Base-by-base conservation (phyloP, 2,113 vertebrate genomes). In the Gopherus flavomarginatus region DNA sequence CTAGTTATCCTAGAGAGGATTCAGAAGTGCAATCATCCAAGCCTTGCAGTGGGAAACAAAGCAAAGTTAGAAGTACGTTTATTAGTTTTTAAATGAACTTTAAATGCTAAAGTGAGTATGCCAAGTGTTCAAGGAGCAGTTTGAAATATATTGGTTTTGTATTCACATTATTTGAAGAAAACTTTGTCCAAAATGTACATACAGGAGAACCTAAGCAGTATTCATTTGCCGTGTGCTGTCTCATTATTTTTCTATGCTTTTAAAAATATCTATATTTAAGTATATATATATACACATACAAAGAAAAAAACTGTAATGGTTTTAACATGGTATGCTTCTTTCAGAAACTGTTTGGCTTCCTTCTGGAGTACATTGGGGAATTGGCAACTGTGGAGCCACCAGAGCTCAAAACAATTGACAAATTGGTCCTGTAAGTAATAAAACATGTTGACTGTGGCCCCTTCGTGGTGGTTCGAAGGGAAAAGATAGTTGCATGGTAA, bases 1-100 rank as follows among this genome's bases (percentile, higher is more conserved):
- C 98, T 98, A 82, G 83, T 98, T 97, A 98, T 99, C 86, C n/a
- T 99, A 96, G 99, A 99, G 90, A 98, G 99, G 79, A 99, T 99
- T 88, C 98, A 98, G 96, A 99, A 99, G 65, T 99, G 99, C 97
- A 99, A 99, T 97, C 99, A 99, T 83, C 99, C 99, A 1, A 99
- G 99, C 95, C 98, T 99, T 65, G 99, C 99, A 52, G 98, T 89
- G 3, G 99, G 99, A 87, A 99, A 99, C 97, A 99, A 99, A 95
- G 97, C 98, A 2, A 99, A 99, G 86, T 92, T 99, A 83, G 98
- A 99, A 97, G 99, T 99, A 95, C 2, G 98, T 27, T 87, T 49
- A 49, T 49, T 27, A 54, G 31, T n/a, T 77, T 89, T 91, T 62
- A 92, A 89, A 78, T 87, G 31, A 85, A 44, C 42, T 93, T 92